phyloP scores from a whole-genome alignment of 2,113 vertebrate species.

The Peromyscus californicus region DNA sequence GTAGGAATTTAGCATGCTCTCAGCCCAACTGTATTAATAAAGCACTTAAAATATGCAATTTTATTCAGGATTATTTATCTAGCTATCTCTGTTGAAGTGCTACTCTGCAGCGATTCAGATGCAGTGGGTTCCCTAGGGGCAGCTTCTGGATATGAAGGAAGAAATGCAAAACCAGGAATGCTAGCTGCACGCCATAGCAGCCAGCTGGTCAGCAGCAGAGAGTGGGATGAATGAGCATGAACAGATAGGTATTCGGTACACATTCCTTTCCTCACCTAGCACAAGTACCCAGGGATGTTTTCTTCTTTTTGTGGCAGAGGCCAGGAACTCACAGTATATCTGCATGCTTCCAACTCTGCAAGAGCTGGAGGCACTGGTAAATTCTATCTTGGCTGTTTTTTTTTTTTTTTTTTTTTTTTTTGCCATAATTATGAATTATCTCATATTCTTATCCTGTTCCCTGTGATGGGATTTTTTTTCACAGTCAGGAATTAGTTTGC shows the following conservation, averaged over 20 bases:
- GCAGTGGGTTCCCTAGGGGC: conserved; percentile 51
- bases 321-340: not conserved
- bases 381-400: not conserved
- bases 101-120: conserved; percentile 49
- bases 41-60: conserved; percentile 77
- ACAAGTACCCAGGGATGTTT: not conserved
- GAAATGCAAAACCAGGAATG: not conserved
- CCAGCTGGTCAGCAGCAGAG: not conserved
- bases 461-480: not conserved
- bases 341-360: not conserved
- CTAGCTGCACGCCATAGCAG: not conserved
- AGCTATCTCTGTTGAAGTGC: conserved; percentile 74
- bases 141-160: not conserved
- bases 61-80: conserved; percentile 80
- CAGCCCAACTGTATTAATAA: conserved; percentile 49
- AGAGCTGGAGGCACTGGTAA: not conserved
- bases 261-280: not conserved
- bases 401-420: not conserved
- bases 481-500: no score
- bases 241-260: not conserved
- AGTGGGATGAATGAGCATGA: not conserved
- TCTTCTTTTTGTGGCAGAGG: not conserved
- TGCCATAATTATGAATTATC: not conserved
- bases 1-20: conserved; percentile 64
- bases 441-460: not conserved